A percentile compares a stretch with the other conserved stretches of the same genome.
These are phyloP conservation scores for Strigamia crassipes DNA, from an alignment of 2,888 invertebrate species.

Conservation along the genomic window DNA sequence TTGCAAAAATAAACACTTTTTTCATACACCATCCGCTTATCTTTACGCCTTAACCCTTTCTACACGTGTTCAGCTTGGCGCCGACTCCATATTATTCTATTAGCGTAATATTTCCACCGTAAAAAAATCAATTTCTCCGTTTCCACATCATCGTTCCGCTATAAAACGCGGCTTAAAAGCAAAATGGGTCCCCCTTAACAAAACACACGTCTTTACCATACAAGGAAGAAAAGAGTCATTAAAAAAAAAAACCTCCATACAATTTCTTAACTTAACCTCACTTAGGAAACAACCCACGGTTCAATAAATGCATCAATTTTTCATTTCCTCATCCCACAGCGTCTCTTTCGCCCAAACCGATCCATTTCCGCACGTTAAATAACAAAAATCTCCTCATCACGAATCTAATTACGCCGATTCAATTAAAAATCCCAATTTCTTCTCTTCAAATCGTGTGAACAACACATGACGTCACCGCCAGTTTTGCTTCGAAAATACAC, in stretches of 20 bases:
- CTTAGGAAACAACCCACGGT: slow-evolving; percentile 32
- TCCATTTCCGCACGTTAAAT: neutral
- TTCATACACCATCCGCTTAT: neutral
- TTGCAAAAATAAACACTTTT: neutral
- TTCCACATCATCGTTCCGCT: slow-evolving; percentile 33
- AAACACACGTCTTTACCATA: neutral
- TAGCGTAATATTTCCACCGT: neutral
- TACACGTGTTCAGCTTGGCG: neutral
- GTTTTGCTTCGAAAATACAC: neutral
- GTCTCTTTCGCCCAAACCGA: neutral
- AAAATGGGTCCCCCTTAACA: neutral
- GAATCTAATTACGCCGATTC: neutral
- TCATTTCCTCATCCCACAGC: slow-evolving; percentile 19
- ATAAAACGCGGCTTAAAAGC: neutral
- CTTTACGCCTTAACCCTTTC: neutral
- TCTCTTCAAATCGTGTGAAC: neutral
- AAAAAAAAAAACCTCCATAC: neutral
- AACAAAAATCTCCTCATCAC: neutral
- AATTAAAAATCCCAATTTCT: neutral
- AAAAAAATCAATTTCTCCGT: slow-evolving; percentile 26
- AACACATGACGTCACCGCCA: slow-evolving; percentile 4
- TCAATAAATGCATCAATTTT: slow-evolving; percentile 40
- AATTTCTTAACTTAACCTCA: slow-evolving; percentile 33
- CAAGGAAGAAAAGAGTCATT: slow-evolving; percentile 6
- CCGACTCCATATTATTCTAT: neutral